A percentile compares a stretch with the other conserved stretches of the same genome.
Evolutionary conservation across 53 echinoderm and acorn worm genomes (phyloP).

Genomic region (Pentamera pediparva): DNA sequence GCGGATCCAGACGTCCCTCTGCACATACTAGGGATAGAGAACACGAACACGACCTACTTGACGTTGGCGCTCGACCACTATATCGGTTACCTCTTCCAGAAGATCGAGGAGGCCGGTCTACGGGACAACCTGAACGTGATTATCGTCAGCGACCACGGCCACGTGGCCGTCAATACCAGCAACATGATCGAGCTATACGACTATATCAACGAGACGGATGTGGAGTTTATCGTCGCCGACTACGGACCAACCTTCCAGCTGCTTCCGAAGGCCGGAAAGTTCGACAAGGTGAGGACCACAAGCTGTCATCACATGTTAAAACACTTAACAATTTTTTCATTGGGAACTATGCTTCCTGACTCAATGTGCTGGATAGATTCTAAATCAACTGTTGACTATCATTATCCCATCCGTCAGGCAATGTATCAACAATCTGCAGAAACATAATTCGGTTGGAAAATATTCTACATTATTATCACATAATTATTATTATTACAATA

Average conservation of each 20-base stretch:
- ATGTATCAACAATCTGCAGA: too few species aligned
- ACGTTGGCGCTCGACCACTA: slow-evolving; percentile 53
- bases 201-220: slow-evolving; percentile 65
- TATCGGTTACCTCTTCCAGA: slow-evolving; percentile 64
- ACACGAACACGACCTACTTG: slow-evolving; percentile 34
- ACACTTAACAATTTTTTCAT: too few species aligned
- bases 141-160: slow-evolving; percentile 80
- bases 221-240: slow-evolving; percentile 63
- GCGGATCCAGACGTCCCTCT: slow-evolving; percentile 71
- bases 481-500: too few species aligned
- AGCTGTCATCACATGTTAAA: too few species aligned
- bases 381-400: too few species aligned
- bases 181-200: slow-evolving; percentile 73
- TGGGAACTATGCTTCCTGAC: too few species aligned
- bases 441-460: too few species aligned
- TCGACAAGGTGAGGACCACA: slow-evolving; percentile 65
- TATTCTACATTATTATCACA: too few species aligned
- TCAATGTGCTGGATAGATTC: too few species aligned
- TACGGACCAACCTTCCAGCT: slow-evolving; percentile 86
- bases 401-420: too few species aligned
- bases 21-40: slow-evolving; percentile 68
- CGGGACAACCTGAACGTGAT: slow-evolving; percentile 58
- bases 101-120: slow-evolving; percentile 49
- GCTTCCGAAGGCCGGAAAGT: slow-evolving; percentile 60
- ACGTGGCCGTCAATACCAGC: slow-evolving; percentile 41